Percentiles rank a stretch among this genome's conserved stretches.
Conservation (phyloP, 2,113 vertebrate genomes). For the Holacanthus passer region DNA sequence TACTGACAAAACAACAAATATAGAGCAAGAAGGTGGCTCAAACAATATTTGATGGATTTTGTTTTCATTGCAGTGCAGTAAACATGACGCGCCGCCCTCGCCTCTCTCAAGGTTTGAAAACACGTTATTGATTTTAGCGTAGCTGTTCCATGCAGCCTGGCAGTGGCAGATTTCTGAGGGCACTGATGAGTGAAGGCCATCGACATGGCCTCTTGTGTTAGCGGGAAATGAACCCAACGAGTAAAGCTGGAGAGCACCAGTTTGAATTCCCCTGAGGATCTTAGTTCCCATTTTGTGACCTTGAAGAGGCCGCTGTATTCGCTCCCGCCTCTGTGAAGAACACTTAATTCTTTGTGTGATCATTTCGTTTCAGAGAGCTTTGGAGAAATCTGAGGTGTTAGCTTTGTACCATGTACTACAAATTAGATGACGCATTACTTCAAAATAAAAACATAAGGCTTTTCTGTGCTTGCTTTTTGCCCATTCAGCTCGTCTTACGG, state of each 20-base stretch:
- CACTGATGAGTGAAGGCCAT: constrained; percentile 62
- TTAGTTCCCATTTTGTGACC: constrained; percentile 28
- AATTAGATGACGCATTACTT: not conserved
- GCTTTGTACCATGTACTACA: not conserved
- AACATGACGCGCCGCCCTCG: constrained; percentile 28
- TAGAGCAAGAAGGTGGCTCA: not conserved
- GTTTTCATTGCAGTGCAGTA: constrained; percentile 45
- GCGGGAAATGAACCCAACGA: constrained; percentile 58
- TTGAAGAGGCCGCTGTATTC: not conserved
- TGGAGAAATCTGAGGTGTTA: not conserved
- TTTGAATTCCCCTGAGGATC: constrained; percentile 16
- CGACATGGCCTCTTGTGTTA: constrained; percentile 28
- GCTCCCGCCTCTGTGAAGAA: not conserved
- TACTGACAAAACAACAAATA: not conserved
- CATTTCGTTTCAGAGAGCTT: constrained; percentile 7
- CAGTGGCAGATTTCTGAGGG: constrained; percentile 41
- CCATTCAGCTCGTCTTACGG: constrained; percentile 3
- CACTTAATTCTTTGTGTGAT: not conserved
- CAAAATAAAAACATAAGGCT: not conserved
- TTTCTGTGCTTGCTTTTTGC: constrained; percentile 4
- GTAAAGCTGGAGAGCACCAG: constrained; percentile 11
- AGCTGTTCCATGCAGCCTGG: constrained; percentile 31
- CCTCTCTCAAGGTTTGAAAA: constrained; percentile 55
- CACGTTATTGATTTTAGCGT: constrained; percentile 69
- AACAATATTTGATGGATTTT: constrained; percentile 55